Base-by-base conservation (phyloP, 2,888 invertebrate species). In the Coremacera marginata region DNA sequence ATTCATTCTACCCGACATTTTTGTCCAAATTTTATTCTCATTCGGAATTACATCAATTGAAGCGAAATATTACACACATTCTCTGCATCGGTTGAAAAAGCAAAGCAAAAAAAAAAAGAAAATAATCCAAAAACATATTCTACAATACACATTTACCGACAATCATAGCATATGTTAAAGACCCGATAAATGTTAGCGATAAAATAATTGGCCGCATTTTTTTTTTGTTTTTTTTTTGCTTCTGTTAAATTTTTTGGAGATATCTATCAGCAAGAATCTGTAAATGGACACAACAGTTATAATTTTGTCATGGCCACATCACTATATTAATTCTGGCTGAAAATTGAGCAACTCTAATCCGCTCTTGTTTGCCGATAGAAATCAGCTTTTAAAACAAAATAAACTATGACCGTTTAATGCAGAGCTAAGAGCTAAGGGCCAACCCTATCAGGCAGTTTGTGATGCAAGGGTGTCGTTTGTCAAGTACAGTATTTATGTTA, bases 341-440 rank as follows among this genome's bases (percentile, higher is more conserved):
- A 78, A 80, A 80, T 75, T 79, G 79, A 79, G 79, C 80, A 78
- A 79, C 70, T 52, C 52, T 63, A 79, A 77, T 70, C 76, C 76
- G 65, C 73, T 77, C 52, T 73, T 65, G 74, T 70, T 73, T 73
- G 44, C 49, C 27, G 76, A 76, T 76, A 72, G 14, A 44, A 31
- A 76, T 76, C 76, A 44, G 14, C 34, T 31, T 63, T 34, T 27
- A 60, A n/a, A 31, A 22, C 70, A 71, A 70, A n/a, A 34, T 25
- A 57, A 57, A 71, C 60, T 60, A 14, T 60, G 11, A 27, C 27
- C 27, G 27, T 14, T 60, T 25, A 31, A 25, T 60, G 3, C 14
- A 22, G 7, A 16, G 70, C 77, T 78, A 75, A 75, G 70, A 63
- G 65, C 75, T 77, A n/a, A n/a, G n/a, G n/a, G 78, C 76, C 78